Conservation (phyloP, 2,888 invertebrate species). For the Euproctis similis region DNA sequence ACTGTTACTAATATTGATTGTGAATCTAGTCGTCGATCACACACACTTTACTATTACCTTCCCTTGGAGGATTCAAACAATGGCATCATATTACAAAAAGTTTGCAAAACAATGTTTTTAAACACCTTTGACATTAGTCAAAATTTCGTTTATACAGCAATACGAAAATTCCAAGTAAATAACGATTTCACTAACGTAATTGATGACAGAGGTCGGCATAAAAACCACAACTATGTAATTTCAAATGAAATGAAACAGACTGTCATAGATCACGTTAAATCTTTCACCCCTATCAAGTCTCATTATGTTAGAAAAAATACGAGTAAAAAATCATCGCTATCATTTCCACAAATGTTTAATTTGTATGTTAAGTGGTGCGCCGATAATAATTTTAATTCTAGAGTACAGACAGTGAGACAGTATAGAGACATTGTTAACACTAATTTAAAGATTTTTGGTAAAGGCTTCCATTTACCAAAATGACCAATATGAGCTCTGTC, state of each 20-base stretch:
- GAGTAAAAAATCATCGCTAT: conserved; percentile 9
- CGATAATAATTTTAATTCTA: neutral
- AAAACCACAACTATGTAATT: conserved; percentile 6
- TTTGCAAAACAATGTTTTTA: conserved; percentile 3
- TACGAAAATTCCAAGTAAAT: conserved; percentile 1
- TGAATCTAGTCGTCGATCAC: conserved; percentile 5
- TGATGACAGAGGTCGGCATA: conserved; percentile 10
- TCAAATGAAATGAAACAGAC: conserved; percentile 9
- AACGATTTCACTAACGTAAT: conserved; percentile 7
- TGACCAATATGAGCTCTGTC: conserved; percentile 5
- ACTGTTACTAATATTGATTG: conserved; percentile 1
- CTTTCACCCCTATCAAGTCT: conserved; percentile 7
- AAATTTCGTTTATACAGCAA: conserved; percentile 1
- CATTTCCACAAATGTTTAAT: conserved; percentile 6
- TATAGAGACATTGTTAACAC: conserved; percentile 4
- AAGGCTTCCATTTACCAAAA: conserved; percentile 1
- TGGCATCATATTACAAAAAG: conserved; percentile 3
- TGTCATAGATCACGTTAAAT: conserved; percentile 12
- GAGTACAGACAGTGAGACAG: conserved; percentile 5
- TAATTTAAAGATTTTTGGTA: conserved; percentile 8
- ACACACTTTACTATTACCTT: conserved; percentile 4
- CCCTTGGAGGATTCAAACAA: conserved; percentile 3
- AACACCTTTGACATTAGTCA: conserved; percentile 1
- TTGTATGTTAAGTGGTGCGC: conserved; percentile 6
- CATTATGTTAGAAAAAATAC: conserved; percentile 8